Percentiles rank a stretch among this genome's conserved stretches.
Evolutionary conservation across 2,113 vertebrate species (phyloP).

Genomic region (Petromus typicus): DNA sequence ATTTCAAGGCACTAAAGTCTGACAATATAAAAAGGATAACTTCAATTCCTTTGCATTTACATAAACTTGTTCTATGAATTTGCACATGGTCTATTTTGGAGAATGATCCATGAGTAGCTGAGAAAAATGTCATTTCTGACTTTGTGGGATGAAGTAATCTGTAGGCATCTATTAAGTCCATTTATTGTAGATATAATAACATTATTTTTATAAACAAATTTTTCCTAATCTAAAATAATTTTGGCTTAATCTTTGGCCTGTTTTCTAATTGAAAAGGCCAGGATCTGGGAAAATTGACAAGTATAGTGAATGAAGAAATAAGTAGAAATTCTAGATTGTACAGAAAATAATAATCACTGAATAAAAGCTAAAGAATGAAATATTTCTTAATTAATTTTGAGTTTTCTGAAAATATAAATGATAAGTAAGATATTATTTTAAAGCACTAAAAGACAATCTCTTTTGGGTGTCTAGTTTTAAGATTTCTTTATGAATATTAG

Average conservation of each 20-base stretch:
- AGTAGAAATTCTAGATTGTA: neutral
- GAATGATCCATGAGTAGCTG: too few species aligned
- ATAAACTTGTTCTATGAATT: too few species aligned
- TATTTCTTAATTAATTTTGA: neutral
- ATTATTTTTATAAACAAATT: neutral
- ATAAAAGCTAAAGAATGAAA: neutral
- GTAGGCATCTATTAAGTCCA: too few species aligned
- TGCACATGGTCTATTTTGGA: too few species aligned
- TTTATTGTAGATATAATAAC: neutral
- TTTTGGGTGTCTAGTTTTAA: neutral
- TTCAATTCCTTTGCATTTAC: too few species aligned
- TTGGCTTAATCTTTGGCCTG: neutral
- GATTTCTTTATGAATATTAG: neutral
- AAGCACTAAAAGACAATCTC: neutral
- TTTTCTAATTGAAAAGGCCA: neutral
- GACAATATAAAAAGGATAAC: too few species aligned
- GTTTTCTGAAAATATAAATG: neutral
- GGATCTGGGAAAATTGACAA: neutral
- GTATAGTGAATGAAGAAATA: neutral
- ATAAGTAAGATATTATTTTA: neutral
- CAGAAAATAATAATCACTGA: neutral
- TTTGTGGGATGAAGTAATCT: too few species aligned
- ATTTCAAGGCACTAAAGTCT: too few species aligned
- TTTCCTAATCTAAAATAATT: too few species aligned
- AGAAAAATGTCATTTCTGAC: too few species aligned